Evolutionary conservation across 2,797 vertebrate species (phyloP).

Genomic region (Parambassis ranga): DNA sequence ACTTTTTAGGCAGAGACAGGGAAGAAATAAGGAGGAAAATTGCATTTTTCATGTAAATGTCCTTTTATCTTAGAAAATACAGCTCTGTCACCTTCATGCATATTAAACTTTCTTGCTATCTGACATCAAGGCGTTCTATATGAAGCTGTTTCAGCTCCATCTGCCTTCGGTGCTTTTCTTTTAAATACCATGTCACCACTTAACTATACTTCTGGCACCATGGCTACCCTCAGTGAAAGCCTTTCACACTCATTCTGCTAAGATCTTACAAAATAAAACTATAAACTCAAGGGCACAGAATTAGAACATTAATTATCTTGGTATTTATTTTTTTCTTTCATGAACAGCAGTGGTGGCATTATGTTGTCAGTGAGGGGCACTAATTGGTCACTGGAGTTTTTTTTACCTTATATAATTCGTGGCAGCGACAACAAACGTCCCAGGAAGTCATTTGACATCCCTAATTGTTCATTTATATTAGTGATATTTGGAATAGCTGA

Average conservation of each 20-base stretch:
- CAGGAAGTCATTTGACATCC: not conserved
- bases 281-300: slow-evolving; percentile 27
- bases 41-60: slow-evolving; percentile 6
- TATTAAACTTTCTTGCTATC: slow-evolving; percentile 21
- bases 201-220: slow-evolving; percentile 4
- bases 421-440: not conserved
- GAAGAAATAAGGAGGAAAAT: not conserved
- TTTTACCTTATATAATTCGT: not conserved
- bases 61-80: slow-evolving; percentile 11
- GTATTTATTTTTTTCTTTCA: slow-evolving; percentile 15
- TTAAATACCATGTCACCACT: slow-evolving; percentile 6
- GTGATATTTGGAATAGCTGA: not conserved
- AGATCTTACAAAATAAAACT: slow-evolving; percentile 31
- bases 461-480: not conserved
- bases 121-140: slow-evolving; percentile 18
- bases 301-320: slow-evolving; percentile 35
- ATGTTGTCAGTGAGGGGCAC: not conserved
- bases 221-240: slow-evolving; percentile 7
- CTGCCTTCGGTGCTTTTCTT: slow-evolving; percentile 20
- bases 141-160: slow-evolving; percentile 6
- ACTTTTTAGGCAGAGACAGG: not conserved
- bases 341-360: not conserved
- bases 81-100: slow-evolving; percentile 23
- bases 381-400: not conserved
- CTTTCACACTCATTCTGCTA: slow-evolving; percentile 10